phyloP scores from a whole-genome alignment of 2,888 invertebrate species.

The Resseliella maxima region DNA sequence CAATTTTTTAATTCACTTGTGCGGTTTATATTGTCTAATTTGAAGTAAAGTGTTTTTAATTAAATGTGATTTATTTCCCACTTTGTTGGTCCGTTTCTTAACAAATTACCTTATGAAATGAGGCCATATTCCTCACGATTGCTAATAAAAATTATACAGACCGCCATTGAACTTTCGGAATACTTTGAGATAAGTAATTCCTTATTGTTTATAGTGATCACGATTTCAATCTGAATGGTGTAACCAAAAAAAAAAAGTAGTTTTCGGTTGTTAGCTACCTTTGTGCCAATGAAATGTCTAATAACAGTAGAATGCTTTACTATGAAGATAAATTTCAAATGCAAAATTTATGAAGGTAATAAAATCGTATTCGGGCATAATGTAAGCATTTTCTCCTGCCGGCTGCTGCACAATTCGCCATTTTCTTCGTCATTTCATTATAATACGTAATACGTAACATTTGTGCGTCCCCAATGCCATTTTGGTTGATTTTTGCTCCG shows the following conservation, averaged over 20 bases:
- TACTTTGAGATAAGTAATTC: background rate
- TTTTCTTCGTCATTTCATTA: constrained; percentile 49
- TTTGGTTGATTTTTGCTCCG: constrained; percentile 28
- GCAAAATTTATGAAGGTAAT: constrained; percentile 54
- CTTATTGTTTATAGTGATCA: constrained; percentile 1
- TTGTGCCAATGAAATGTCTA: background rate
- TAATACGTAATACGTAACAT: background rate
- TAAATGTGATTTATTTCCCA: constrained; percentile 22
- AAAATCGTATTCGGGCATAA: constrained; percentile 23
- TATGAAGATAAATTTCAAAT: constrained; percentile 53
- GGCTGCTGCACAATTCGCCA: constrained; percentile 25
- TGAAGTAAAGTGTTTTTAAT: constrained; percentile 48
- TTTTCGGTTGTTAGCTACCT: constrained; percentile 2
- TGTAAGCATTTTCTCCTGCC: background rate
- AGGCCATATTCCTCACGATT: background rate
- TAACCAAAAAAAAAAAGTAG: background rate
- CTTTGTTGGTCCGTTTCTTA: background rate
- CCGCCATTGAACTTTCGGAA: background rate
- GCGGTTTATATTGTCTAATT: constrained; percentile 40
- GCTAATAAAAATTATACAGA: background rate
- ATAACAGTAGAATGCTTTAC: constrained; percentile 36
- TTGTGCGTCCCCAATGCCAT: constrained; percentile 38
- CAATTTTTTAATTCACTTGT: too few relatives aligned
- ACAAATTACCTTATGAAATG: background rate
- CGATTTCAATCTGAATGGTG: constrained; percentile 29